These are phyloP conservation scores for Mus spicilegus DNA, from an alignment of 2,113 vertebrate species.

Conservation along the genomic window DNA sequence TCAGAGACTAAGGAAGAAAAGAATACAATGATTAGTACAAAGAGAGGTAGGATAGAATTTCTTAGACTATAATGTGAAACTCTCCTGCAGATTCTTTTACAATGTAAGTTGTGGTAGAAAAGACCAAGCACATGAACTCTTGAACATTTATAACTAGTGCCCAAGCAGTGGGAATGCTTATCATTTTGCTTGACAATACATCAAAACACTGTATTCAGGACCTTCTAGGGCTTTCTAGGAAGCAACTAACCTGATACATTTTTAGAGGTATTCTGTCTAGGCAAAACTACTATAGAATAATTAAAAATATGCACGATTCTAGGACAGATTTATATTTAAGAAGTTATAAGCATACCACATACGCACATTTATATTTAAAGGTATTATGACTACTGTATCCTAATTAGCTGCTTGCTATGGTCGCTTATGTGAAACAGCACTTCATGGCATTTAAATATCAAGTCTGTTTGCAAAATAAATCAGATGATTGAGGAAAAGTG, in stretches of 20 bases:
- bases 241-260: rapidly evolving
- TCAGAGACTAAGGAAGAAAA: not conserved
- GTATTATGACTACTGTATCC: conserved; percentile 41
- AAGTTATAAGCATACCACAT: conserved; percentile 5
- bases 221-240: rapidly evolving
- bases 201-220: not conserved
- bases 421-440: conserved; percentile 51
- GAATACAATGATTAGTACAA: not conserved
- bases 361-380: conserved; percentile 41
- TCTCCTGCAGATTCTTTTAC: not conserved
- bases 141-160: not conserved
- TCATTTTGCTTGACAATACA: not conserved
- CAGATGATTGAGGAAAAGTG: conserved; percentile 55
- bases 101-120: not conserved
- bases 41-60: not conserved
- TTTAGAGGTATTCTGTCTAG: not conserved
- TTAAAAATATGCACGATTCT: conserved; percentile 27
- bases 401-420: conserved; percentile 59
- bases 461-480: conserved; percentile 42
- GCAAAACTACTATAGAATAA: not conserved
- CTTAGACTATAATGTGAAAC: not conserved
- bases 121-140: not conserved
- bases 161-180: not conserved
- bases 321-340: conserved; percentile 10
- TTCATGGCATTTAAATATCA: conserved; percentile 57